These are phyloP conservation scores for Trichoplax adhaerens DNA, from an alignment of 37 sponge, comb jelly and placozoan genomes.

Conservation along the genomic window DNA sequence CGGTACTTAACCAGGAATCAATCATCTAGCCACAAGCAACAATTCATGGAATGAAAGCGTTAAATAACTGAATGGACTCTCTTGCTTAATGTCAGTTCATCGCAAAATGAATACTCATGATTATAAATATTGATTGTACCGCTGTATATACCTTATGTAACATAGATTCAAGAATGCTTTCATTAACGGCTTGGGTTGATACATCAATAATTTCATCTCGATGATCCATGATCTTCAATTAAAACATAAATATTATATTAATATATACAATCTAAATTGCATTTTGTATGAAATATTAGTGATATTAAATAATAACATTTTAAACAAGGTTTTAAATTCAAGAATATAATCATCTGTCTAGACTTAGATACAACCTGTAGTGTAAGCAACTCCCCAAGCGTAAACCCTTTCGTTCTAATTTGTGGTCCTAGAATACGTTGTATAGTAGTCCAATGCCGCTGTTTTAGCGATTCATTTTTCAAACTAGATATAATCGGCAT, in stretches of 20 bases:
- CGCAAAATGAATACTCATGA: too few relatives aligned
- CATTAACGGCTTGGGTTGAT: constrained; percentile 43
- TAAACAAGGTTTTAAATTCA: background rate
- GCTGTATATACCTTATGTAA: constrained; percentile 21
- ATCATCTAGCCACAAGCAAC: background rate
- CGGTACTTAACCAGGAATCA: constrained; percentile 22
- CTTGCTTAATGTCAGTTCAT: too few relatives aligned
- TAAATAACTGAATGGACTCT: too few relatives aligned
- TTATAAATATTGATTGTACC: too few relatives aligned
- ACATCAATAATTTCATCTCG: constrained; percentile 16
- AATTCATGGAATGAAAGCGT: too few relatives aligned
- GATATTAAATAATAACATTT: background rate
- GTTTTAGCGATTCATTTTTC: constrained; percentile 27
- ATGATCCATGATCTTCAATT: constrained; percentile 21
- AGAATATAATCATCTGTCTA: background rate
- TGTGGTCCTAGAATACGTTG: constrained; percentile 2
- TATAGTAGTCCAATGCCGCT: constrained; percentile 29
- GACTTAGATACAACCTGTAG: background rate
- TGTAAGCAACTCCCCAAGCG: background rate
- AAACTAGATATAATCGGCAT: constrained; percentile 29
- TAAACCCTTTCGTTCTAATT: background rate
- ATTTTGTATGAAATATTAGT: background rate
- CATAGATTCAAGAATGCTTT: constrained; percentile 39
- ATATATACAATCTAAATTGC: background rate
- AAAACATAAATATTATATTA: background rate